A percentile compares a stretch with the other conserved stretches of the same genome.
Evolutionary conservation across 2,113 vertebrate species (phyloP).

Genomic region (Sphyrna mokarran): DNA sequence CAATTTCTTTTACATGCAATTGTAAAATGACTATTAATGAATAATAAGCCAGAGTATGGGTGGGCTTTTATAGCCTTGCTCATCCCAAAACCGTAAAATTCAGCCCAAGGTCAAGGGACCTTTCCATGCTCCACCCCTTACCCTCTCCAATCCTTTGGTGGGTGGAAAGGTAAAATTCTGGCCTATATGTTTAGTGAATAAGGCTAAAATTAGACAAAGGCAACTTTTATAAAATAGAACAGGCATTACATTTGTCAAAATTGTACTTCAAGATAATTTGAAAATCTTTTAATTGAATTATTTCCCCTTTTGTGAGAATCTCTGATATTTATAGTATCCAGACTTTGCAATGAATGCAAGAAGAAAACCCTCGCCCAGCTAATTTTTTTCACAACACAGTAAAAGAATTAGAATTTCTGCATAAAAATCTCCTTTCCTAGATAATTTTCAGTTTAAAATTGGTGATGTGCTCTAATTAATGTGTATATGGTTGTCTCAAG

Average conservation of each 20-base stretch:
- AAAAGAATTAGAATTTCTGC: not conserved
- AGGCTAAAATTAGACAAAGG: not conserved
- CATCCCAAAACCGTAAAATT: too few relatives aligned
- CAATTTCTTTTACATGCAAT: not conserved
- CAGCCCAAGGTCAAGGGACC: too few relatives aligned
- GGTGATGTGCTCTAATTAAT: not conserved
- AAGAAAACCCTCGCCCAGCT: not conserved
- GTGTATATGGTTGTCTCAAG: not conserved
- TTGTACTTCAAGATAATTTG: not conserved
- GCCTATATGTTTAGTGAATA: not conserved
- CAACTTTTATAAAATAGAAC: not conserved
- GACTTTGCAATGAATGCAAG: not conserved
- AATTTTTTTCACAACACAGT: not conserved
- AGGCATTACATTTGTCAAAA: not conserved
- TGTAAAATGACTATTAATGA: not conserved
- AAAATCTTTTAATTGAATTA: not conserved
- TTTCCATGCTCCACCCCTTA: too few relatives aligned
- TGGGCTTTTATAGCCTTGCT: too few relatives aligned
- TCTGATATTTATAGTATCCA: not conserved
- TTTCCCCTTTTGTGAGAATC: not conserved
- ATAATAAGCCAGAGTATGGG: not conserved
- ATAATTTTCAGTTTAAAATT: not conserved
- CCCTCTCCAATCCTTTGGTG: too few relatives aligned
- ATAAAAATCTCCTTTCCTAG: not conserved
- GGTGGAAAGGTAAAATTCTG: too few relatives aligned